Evolutionary conservation across 2,888 invertebrate genomes (phyloP).

Genomic region (Cephus spinipes): DNA sequence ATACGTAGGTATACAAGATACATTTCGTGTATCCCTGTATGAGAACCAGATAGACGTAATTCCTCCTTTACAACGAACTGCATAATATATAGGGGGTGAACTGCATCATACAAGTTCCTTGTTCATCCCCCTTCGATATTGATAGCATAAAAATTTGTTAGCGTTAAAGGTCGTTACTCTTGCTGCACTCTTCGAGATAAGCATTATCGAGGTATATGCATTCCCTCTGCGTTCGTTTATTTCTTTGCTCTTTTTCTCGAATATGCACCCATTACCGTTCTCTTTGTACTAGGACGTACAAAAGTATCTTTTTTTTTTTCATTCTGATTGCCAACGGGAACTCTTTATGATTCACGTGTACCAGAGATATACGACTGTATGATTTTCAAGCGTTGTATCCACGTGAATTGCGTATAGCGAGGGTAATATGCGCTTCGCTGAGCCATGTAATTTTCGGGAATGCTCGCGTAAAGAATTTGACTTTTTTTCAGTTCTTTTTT

Average conservation of each 20-base stretch:
- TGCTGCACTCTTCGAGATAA: background rate
- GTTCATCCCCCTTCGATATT: background rate
- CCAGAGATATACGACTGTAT: background rate
- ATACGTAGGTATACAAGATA: background rate
- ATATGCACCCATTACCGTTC: background rate
- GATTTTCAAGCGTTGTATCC: constrained; percentile 5
- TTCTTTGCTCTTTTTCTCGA: background rate
- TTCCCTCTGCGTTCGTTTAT: background rate
- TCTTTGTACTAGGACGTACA: background rate
- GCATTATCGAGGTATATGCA: background rate
- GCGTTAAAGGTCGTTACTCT: background rate
- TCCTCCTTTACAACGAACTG: too few relatives aligned
- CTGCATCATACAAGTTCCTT: background rate
- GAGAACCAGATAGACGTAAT: background rate
- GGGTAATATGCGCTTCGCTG: constrained; percentile 30
- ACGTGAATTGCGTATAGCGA: constrained; percentile 25
- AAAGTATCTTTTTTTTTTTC: background rate
- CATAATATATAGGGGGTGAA: too few relatives aligned
- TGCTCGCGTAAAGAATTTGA: constrained; percentile 37
- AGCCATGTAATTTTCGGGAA: constrained; percentile 40
- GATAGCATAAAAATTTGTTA: background rate
- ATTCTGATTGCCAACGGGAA: background rate
- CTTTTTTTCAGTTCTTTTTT: constrained; percentile 10
- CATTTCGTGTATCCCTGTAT: background rate
- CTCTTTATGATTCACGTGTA: background rate